phyloP scores from a whole-genome alignment of 2,888 invertebrate genomes.

The Campaea margaritaria region DNA sequence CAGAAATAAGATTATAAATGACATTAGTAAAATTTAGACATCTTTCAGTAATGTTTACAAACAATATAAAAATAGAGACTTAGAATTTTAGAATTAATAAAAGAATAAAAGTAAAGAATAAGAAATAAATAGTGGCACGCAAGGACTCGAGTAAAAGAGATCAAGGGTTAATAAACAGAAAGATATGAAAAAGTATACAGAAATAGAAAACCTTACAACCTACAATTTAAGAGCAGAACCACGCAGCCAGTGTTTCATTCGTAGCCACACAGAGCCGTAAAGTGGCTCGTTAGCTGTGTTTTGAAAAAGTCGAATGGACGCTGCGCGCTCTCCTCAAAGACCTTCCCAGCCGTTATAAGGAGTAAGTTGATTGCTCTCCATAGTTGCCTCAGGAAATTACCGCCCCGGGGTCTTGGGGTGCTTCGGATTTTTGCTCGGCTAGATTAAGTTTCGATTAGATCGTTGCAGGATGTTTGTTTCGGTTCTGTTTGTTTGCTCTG shows the following conservation, averaged over 20 bases:
- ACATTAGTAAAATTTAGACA: too few species aligned
- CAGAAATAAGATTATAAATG: too few species aligned
- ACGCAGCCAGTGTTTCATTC: constrained; percentile 35
- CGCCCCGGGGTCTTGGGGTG: constrained; percentile 34
- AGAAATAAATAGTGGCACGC: too few species aligned
- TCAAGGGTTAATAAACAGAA: too few species aligned
- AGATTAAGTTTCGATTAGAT: constrained; percentile 31
- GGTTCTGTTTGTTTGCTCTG: constrained; percentile 8
- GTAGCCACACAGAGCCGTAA: constrained; percentile 45
- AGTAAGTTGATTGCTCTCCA: constrained; percentile 64
- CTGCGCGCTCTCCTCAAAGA: constrained; percentile 30
- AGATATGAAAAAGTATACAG: too few species aligned
- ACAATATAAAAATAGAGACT: too few species aligned
- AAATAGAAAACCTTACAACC: too few species aligned
- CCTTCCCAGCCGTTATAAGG: constrained; percentile 52
- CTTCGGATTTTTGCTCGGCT: constrained; percentile 24
- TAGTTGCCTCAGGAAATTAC: constrained; percentile 52
- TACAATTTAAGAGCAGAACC: constrained; percentile 27
- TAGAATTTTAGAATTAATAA: too few species aligned
- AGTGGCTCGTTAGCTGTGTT: constrained; percentile 75
- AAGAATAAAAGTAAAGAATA: too few species aligned
- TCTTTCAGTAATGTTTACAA: too few species aligned
- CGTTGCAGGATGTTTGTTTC: constrained; percentile 20
- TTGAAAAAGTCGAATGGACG: constrained; percentile 65
- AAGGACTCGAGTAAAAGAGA: too few species aligned